phyloP scores from a whole-genome alignment of 53 echinoderm and acorn worm species.

The Zoroaster sp. region DNA sequence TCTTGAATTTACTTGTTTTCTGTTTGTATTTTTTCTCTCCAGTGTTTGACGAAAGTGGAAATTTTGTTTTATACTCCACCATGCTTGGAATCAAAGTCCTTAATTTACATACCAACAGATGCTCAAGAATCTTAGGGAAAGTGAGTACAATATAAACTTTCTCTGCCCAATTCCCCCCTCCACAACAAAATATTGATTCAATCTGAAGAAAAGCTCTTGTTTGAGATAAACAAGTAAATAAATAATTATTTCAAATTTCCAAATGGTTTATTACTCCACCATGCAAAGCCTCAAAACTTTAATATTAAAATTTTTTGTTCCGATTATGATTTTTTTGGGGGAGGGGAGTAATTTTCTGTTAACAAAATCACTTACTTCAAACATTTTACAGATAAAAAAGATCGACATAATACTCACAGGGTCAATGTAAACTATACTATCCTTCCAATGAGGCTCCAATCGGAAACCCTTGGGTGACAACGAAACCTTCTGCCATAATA shows the following conservation, averaged over 20 bases:
- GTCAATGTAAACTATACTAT: not conserved
- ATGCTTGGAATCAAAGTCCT: slow-evolving; percentile 96
- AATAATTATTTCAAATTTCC: not conserved
- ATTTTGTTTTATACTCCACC: slow-evolving; percentile 91
- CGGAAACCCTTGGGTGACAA: not conserved
- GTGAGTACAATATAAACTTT: slow-evolving; percentile 33
- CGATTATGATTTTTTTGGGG: not conserved
- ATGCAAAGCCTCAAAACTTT: not conserved
- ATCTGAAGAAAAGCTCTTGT: too few relatives aligned
- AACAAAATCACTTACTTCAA: not conserved
- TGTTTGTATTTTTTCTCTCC: not conserved
- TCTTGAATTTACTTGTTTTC: not conserved
- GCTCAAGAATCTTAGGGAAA: slow-evolving; percentile 86
- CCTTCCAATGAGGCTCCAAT: not conserved
- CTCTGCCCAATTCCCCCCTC: not conserved
- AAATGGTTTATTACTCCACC: not conserved
- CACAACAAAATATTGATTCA: not conserved
- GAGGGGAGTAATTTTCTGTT: not conserved
- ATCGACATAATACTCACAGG: not conserved
- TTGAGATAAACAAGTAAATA: too few relatives aligned
- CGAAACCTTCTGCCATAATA: too few relatives aligned
- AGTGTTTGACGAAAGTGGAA: slow-evolving; percentile 97
- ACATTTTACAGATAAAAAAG: not conserved
- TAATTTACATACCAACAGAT: slow-evolving; percentile 92
- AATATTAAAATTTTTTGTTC: too few relatives aligned